A percentile compares a stretch with the other conserved stretches of the same genome.
These are phyloP conservation scores for Orthonevra nobilis DNA, from an alignment of 2,888 invertebrate species.

Conservation along the genomic window DNA sequence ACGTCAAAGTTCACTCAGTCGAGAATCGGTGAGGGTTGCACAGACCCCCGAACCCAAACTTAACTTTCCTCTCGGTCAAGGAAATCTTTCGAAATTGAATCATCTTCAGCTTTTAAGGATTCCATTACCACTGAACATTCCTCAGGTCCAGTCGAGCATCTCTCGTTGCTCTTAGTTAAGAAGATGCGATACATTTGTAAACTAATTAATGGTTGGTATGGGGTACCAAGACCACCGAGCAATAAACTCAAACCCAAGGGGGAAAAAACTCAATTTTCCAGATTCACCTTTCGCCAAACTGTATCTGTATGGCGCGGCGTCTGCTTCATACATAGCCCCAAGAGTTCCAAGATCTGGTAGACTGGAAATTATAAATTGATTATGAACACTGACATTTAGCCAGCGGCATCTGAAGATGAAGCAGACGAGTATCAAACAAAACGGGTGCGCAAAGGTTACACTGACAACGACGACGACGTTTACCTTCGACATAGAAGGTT, in stretches of 20 bases:
- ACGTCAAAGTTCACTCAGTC: slow-evolving; percentile 46
- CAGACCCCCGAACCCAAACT: slow-evolving; percentile 47
- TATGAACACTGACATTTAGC: slow-evolving; percentile 69
- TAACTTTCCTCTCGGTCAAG: slow-evolving; percentile 65
- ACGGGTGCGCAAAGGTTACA: slow-evolving; percentile 34
- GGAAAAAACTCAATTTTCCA: slow-evolving; percentile 2
- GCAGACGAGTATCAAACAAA: slow-evolving; percentile 10
- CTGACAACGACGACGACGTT: slow-evolving; percentile 17
- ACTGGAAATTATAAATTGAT: slow-evolving; percentile 70
- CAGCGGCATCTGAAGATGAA: slow-evolving; percentile 43
- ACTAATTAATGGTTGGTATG: slow-evolving; percentile 57
- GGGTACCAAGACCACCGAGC: slow-evolving; percentile 10
- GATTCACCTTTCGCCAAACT: slow-evolving; percentile 38
- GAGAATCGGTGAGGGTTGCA: slow-evolving; percentile 9
- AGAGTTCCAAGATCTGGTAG: slow-evolving; percentile 61
- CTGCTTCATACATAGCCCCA: slow-evolving; percentile 43
- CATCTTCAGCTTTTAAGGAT: neutral
- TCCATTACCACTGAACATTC: too few species aligned
- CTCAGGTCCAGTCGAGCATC: too few species aligned
- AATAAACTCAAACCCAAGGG: slow-evolving; percentile 19
- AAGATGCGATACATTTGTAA: slow-evolving; percentile 63
- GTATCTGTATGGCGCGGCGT: too few species aligned
- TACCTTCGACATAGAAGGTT: slow-evolving; percentile 8
- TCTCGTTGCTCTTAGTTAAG: neutral
- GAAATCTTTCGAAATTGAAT: slow-evolving; percentile 64